Evolutionary conservation across 2,113 vertebrate genomes (phyloP).

Genomic region (Paracanthobrama guichenoti): DNA sequence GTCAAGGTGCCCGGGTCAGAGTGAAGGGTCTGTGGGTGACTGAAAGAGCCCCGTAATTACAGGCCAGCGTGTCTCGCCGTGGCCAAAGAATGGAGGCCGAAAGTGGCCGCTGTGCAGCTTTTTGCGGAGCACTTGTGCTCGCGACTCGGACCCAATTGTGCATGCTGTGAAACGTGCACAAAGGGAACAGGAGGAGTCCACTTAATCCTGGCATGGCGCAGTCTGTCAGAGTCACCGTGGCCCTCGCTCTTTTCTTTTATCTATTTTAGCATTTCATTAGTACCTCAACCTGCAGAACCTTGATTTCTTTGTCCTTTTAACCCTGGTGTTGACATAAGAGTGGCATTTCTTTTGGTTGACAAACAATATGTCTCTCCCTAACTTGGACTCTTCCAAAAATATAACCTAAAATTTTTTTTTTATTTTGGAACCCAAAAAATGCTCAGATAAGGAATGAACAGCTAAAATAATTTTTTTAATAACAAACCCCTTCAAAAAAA

Average conservation of each 20-base stretch:
- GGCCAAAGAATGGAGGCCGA: slow-evolving; percentile 42
- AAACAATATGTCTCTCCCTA: background rate
- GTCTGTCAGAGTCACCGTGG: slow-evolving; percentile 61
- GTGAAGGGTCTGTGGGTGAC: slow-evolving; percentile 35
- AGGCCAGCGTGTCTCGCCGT: slow-evolving; percentile 32
- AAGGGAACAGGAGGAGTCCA: slow-evolving; percentile 73
- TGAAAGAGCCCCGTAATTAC: slow-evolving; percentile 54
- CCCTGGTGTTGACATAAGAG: slow-evolving; percentile 56
- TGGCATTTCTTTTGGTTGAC: slow-evolving; percentile 31
- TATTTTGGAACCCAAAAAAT: slow-evolving; percentile 40
- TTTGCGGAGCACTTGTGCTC: slow-evolving; percentile 52
- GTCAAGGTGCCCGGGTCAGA: slow-evolving; percentile 43
- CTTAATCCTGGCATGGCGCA: slow-evolving; percentile 68
- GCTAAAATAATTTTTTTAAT: slow-evolving; percentile 59
- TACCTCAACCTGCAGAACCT: slow-evolving; percentile 55
- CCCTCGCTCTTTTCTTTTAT: slow-evolving; percentile 56
- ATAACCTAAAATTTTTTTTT: slow-evolving; percentile 10
- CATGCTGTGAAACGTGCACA: slow-evolving; percentile 69
- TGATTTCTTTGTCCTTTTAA: slow-evolving; percentile 66
- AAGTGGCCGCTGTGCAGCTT: slow-evolving; percentile 35
- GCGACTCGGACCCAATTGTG: slow-evolving; percentile 49
- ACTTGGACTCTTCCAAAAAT: slow-evolving; percentile 4
- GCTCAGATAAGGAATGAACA: slow-evolving; percentile 46
- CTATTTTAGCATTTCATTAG: slow-evolving; percentile 68
- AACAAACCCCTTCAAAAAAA: slow-evolving; percentile 46